A percentile compares a stretch with the other conserved stretches of the same genome.
Evolutionary conservation across 2,797 vertebrate species (phyloP).

Genomic region (Lacerta agilis): DNA sequence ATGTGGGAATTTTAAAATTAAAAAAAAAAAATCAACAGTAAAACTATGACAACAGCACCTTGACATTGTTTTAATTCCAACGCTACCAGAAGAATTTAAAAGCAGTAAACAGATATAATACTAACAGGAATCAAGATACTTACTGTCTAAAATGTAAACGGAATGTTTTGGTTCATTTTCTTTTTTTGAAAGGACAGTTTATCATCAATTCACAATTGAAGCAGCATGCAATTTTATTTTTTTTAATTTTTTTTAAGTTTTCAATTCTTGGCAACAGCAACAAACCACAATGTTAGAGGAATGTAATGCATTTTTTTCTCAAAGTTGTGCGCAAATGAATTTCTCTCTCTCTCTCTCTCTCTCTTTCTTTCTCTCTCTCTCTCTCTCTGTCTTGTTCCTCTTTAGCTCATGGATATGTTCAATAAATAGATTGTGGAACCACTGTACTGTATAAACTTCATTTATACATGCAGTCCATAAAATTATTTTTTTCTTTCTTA

Average conservation of each 20-base stretch:
- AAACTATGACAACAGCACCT: conserved; percentile 99
- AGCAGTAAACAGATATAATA: conserved; percentile 99
- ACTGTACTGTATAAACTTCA: conserved; percentile 99
- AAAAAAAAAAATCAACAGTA: conserved; percentile 92
- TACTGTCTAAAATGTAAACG: conserved; percentile 98
- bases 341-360: neutral
- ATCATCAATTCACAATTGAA: conserved; percentile 98
- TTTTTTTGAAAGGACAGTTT: conserved; percentile 92
- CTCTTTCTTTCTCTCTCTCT: too few relatives aligned
- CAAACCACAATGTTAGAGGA: conserved; percentile 98
- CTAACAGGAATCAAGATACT: conserved; percentile 94
- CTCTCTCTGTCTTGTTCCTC: conserved; percentile 88
- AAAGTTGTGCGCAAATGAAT: conserved; percentile 96
- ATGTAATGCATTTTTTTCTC: conserved; percentile 89
- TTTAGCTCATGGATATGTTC: conserved; percentile 99
- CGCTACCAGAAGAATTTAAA: conserved; percentile 98
- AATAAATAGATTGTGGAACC: conserved; percentile 99
- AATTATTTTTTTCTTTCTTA: conserved; percentile 94
- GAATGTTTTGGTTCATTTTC: conserved; percentile 95
- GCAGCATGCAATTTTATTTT: conserved; percentile 98
- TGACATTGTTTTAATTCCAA: conserved; percentile 99
- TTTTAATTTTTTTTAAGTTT: conserved; percentile 82
- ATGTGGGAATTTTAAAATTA: conserved; percentile 86
- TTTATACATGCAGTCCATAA: conserved; percentile 99
- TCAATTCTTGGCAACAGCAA: conserved; percentile 99